phyloP scores from a whole-genome alignment of 2,113 vertebrate genomes.

The Saimiri boliviensis region DNA sequence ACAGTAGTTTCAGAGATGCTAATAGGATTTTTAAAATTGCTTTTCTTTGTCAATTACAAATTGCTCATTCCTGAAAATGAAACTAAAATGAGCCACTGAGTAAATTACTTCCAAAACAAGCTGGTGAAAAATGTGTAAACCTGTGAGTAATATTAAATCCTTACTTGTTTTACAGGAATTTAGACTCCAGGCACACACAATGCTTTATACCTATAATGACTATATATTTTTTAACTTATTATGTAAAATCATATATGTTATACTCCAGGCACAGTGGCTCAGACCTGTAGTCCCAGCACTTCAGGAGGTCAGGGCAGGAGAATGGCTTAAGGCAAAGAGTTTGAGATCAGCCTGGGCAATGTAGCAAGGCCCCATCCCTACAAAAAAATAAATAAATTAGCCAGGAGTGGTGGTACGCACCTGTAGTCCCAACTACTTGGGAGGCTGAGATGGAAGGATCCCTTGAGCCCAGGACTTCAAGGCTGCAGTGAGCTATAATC shows the following conservation, averaged over 20 bases:
- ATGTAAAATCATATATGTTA: background rate
- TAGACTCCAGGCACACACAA: background rate
- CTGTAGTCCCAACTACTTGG: too few species aligned
- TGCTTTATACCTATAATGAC: background rate
- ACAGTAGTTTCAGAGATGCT: background rate
- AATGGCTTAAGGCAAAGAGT: too few species aligned
- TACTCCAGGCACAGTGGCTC: background rate
- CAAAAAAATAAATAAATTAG: too few species aligned
- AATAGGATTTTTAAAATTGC: background rate
- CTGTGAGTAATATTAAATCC: background rate
- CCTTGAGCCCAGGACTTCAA: too few species aligned
- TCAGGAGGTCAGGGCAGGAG: too few species aligned
- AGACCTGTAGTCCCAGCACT: too few species aligned
- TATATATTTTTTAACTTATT: background rate
- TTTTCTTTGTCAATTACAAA: background rate
- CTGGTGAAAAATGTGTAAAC: background rate
- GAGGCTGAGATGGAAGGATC: too few species aligned
- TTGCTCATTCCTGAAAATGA: background rate
- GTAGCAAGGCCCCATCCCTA: too few species aligned
- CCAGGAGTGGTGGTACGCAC: too few species aligned
- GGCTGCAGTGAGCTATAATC: too few species aligned
- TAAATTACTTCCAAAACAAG: background rate
- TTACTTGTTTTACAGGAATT: background rate
- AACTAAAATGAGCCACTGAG: background rate
- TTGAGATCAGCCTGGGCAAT: too few species aligned